These are phyloP conservation scores for Echinometra lucunter DNA, from an alignment of 53 echinoderm and acorn worm species.

Conservation along the genomic window DNA sequence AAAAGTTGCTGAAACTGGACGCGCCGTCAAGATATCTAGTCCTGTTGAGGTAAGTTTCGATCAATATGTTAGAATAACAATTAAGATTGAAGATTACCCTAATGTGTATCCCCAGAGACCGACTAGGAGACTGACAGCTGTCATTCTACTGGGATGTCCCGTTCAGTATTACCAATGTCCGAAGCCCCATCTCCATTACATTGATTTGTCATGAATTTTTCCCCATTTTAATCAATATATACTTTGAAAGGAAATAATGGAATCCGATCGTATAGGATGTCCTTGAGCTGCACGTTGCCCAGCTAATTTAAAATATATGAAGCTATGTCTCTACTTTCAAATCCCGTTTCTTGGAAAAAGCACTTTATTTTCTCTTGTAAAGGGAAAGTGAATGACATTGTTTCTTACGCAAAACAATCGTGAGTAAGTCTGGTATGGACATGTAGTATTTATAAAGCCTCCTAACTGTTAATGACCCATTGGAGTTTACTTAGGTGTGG, in stretches of 20 bases:
- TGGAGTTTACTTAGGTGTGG: background rate
- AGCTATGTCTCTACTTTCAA: background rate
- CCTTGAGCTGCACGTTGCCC: background rate
- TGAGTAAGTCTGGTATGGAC: background rate
- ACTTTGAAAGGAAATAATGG: background rate
- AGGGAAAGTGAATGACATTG: background rate
- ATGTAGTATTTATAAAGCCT: background rate
- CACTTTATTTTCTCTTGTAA: background rate
- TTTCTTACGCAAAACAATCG: background rate
- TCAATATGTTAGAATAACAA: background rate
- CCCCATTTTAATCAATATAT: background rate
- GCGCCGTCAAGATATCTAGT: slow-evolving; percentile 79
- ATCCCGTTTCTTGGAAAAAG: too few relatives aligned
- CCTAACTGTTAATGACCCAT: background rate
- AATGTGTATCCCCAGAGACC: too few relatives aligned
- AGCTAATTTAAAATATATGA: background rate
- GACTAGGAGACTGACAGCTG: too few relatives aligned
- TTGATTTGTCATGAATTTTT: background rate
- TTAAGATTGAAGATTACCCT: too few relatives aligned
- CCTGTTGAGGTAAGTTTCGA: slow-evolving; percentile 83
- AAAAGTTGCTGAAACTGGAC: slow-evolving; percentile 86
- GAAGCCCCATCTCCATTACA: background rate
- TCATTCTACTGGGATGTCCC: too few relatives aligned
- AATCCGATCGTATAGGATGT: background rate
- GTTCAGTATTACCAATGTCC: too few relatives aligned